Conservation (phyloP, 2,888 invertebrate genomes). For the Unio delphinus region DNA sequence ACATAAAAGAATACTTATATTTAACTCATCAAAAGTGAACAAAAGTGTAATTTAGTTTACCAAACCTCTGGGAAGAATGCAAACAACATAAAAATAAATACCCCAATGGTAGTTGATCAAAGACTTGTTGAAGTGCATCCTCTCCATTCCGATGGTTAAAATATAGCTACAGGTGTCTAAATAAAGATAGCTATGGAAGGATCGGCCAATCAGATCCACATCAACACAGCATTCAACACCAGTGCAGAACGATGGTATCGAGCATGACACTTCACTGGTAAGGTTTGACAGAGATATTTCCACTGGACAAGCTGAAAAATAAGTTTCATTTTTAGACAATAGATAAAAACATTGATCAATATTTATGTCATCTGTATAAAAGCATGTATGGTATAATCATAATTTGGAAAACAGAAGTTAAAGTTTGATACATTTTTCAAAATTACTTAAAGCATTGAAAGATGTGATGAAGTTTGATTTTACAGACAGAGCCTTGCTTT, state of each 20-base stretch:
- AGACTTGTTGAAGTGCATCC: conserved; percentile 5
- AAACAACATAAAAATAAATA: neutral
- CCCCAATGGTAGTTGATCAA: conserved; percentile 12
- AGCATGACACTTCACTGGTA: conserved; percentile 16
- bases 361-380: too few relatives aligned
- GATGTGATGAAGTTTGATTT: too few relatives aligned
- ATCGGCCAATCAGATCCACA: conserved; percentile 11
- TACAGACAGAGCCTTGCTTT: too few relatives aligned
- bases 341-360: too few relatives aligned
- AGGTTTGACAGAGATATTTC: conserved; percentile 10
- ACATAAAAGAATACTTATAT: too few relatives aligned
- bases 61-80: too few relatives aligned
- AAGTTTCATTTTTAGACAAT: neutral
- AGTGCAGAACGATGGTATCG: conserved; percentile 21
- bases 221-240: conserved; percentile 31
- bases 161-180: conserved; percentile 17
- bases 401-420: too few relatives aligned
- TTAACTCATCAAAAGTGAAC: too few relatives aligned
- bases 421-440: too few relatives aligned
- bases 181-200: conserved; percentile 13
- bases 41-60: too few relatives aligned
- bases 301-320: conserved; percentile 10
- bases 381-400: too few relatives aligned
- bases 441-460: too few relatives aligned
- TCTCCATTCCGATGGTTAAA: conserved; percentile 10